These are phyloP conservation scores for Chymomyza costata DNA, from an alignment of 1,140 invertebrate species.

Conservation along the genomic window DNA sequence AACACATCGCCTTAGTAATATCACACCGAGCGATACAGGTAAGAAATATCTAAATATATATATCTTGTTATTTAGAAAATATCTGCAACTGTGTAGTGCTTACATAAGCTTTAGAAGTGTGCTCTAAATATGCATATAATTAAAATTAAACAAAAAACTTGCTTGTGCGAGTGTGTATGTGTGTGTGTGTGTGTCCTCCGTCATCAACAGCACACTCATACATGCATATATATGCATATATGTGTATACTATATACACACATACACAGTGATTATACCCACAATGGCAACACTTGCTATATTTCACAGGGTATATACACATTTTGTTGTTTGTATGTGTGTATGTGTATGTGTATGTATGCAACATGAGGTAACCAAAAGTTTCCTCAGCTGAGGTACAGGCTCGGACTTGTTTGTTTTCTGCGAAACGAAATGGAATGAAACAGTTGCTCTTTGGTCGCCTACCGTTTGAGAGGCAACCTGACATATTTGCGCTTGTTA, in stretches of 20 bases:
- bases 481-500: constrained; percentile 36
- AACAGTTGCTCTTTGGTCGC: constrained; percentile 49
- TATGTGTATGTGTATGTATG: constrained; percentile 2
- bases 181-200: constrained; percentile 39
- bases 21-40: constrained; percentile 79
- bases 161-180: constrained; percentile 45
- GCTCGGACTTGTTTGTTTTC: too few relatives aligned
- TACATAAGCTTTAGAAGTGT: constrained; percentile 42
- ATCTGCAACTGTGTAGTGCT: constrained; percentile 24
- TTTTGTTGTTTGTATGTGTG: constrained; percentile 26
- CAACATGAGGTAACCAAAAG: neutral
- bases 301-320: constrained; percentile 47
- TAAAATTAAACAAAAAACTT: constrained; percentile 66
- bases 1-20: constrained; percentile 76
- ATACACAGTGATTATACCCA: neutral
- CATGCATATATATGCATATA: constrained; percentile 1
- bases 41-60: constrained; percentile 35
- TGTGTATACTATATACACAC: neutral
- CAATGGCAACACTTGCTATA: constrained; percentile 22
- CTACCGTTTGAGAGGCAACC: constrained; percentile 4
- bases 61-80: neutral
- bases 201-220: constrained; percentile 17
- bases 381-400: too few relatives aligned
- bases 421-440: constrained; percentile 41
- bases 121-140: constrained; percentile 43